Conservation (phyloP, 2,113 vertebrate species). For the Onychostruthus taczanowskii region DNA sequence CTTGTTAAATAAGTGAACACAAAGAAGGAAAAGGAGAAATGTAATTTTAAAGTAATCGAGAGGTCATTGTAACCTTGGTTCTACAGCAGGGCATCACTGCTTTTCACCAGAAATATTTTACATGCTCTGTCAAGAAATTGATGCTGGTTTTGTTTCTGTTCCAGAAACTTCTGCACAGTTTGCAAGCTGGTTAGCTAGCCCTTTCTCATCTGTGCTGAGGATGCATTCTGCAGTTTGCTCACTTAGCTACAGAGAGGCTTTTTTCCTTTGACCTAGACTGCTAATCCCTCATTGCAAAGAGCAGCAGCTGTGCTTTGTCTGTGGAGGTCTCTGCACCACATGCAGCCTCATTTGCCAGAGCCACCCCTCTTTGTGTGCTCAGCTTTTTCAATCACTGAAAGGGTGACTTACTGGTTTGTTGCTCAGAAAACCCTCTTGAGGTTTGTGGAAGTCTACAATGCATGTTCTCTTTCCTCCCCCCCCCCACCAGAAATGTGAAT, state of each 20-base stretch:
- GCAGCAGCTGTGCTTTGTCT: slow-evolving; percentile 63
- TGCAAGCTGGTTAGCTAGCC: slow-evolving; percentile 40
- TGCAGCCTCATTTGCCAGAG: not conserved
- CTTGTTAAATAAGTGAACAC: not conserved
- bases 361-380: not conserved
- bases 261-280: slow-evolving; percentile 59
- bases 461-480: not conserved
- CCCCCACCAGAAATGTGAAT: not conserved
- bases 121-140: not conserved
- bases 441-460: not conserved
- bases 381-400: not conserved
- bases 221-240: slow-evolving; percentile 61
- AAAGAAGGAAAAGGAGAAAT: not conserved
- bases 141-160: not conserved
- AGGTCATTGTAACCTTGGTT: not conserved
- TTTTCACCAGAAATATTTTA: not conserved
- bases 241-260: slow-evolving; percentile 46
- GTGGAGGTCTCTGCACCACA: not conserved
- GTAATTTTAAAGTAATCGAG: not conserved
- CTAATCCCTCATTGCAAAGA: slow-evolving; percentile 49
- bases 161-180: slow-evolving; percentile 37
- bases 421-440: not conserved
- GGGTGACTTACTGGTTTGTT: slow-evolving; percentile 20
- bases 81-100: not conserved
- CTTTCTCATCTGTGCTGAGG: slow-evolving; percentile 48